phyloP scores from a whole-genome alignment of 2,797 vertebrate genomes.

The Sebastes hubbsi region DNA sequence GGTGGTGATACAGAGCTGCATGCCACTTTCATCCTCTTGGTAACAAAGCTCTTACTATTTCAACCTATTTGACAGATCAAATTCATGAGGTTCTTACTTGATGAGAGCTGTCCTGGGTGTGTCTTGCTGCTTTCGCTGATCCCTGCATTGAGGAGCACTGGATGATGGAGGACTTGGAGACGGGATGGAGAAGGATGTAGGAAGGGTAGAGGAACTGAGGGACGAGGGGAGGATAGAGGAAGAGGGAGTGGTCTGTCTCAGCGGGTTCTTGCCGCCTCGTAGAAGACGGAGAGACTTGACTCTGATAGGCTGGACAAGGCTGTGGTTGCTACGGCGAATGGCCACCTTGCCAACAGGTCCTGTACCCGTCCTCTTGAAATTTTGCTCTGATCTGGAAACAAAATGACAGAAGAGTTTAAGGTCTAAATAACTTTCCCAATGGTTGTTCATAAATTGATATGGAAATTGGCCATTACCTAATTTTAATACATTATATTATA shows the following conservation, averaged over 20 bases:
- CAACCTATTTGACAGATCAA: neutral
- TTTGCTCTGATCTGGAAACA: conserved; percentile 51
- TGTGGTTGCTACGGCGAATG: conserved; percentile 47
- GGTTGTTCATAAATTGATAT: neutral
- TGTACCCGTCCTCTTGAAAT: conserved; percentile 40
- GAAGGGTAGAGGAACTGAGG: neutral
- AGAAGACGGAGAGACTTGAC: conserved; percentile 48
- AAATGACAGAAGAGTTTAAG: neutral
- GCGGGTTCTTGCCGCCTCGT: neutral
- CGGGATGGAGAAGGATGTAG: neutral
- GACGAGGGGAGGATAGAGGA: conserved; percentile 11
- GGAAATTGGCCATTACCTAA: neutral
- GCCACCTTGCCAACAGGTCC: conserved; percentile 35
- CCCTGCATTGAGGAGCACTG: neutral
- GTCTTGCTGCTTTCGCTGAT: conserved; percentile 3
- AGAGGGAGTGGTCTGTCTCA: neutral
- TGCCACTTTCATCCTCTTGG: neutral
- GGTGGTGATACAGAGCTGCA: too few relatives aligned
- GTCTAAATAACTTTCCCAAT: neutral
- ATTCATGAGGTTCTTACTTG: conserved; percentile 45
- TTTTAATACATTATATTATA: neutral
- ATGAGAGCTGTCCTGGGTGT: conserved; percentile 52
- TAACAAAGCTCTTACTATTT: neutral
- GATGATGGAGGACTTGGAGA: neutral
- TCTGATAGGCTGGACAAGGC: conserved; percentile 22